Percentiles rank a stretch among this genome's conserved stretches.
Conservation (phyloP, 2,888 invertebrate genomes). For the Piscicola geometra region DNA sequence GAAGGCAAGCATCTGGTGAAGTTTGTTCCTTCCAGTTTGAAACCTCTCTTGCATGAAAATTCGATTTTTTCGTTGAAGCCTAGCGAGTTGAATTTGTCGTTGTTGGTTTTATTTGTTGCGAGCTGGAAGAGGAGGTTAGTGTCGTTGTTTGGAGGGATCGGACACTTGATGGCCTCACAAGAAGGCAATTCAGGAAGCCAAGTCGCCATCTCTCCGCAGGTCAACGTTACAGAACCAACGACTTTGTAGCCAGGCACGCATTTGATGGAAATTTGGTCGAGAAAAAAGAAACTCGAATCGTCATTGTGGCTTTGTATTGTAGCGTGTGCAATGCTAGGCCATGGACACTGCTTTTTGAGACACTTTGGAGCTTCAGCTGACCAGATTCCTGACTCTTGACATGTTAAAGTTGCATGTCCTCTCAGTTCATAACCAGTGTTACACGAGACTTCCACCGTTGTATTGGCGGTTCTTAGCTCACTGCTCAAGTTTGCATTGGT, state of each 20-base stretch:
- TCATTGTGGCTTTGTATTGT: neutral
- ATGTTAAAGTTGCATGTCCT: neutral
- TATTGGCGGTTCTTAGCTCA: neutral
- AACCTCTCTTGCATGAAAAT: neutral
- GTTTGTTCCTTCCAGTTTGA: neutral
- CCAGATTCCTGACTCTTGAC: neutral
- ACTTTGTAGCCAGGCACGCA: neutral
- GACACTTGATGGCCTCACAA: neutral
- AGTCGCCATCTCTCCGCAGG: neutral
- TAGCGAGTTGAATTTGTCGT: neutral
- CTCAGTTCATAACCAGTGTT: neutral
- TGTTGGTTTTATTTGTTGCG: neutral
- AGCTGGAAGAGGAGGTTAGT: neutral
- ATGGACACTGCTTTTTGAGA: neutral
- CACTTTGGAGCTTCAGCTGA: neutral
- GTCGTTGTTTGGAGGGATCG: neutral
- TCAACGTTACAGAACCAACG: neutral
- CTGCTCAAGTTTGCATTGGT: neutral
- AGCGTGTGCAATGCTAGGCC: neutral
- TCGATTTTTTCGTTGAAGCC: neutral
- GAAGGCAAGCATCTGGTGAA: neutral
- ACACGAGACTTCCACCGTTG: neutral
- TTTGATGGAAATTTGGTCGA: neutral
- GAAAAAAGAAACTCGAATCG: neutral
- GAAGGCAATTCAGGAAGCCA: neutral